A percentile compares a stretch with the other conserved stretches of the same genome.
phyloP scores from a whole-genome alignment of 2,797 vertebrate species.

The Nasua narica region DNA sequence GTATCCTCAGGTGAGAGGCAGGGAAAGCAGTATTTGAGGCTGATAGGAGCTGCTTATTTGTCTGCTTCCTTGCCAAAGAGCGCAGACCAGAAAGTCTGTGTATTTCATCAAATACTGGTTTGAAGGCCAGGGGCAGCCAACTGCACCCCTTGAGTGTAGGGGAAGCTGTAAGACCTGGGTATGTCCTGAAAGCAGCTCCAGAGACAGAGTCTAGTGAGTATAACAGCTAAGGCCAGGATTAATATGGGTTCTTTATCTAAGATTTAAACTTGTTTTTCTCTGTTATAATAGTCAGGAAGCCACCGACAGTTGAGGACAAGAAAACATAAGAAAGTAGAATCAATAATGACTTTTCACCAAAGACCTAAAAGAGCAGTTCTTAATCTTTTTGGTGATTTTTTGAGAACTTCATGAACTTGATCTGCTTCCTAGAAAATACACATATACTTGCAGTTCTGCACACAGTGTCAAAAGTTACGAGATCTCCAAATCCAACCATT shows the following conservation, averaged over 20 bases:
- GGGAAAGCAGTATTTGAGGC: neutral
- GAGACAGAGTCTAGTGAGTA: neutral
- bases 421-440: neutral
- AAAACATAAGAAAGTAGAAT: neutral
- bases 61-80: neutral
- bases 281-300: neutral
- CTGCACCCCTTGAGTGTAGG: neutral
- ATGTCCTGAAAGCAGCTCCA: neutral
- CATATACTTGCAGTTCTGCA: neutral
- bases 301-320: neutral
- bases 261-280: neutral
- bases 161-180: neutral
- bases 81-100: neutral
- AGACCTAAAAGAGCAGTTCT: neutral
- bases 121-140: neutral
- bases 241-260: neutral
- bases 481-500: neutral
- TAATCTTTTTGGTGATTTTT: neutral
- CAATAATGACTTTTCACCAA: conserved; percentile 1
- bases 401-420: neutral
- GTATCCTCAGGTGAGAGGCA: neutral
- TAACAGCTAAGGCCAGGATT: neutral
- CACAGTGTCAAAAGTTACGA: neutral
- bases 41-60: neutral
- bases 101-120: neutral